Evolutionary conservation across 1,140 invertebrate genomes (phyloP), one percentile per base, ranked within the genome.

Genomic region (Drosophila yakuba): DNA sequence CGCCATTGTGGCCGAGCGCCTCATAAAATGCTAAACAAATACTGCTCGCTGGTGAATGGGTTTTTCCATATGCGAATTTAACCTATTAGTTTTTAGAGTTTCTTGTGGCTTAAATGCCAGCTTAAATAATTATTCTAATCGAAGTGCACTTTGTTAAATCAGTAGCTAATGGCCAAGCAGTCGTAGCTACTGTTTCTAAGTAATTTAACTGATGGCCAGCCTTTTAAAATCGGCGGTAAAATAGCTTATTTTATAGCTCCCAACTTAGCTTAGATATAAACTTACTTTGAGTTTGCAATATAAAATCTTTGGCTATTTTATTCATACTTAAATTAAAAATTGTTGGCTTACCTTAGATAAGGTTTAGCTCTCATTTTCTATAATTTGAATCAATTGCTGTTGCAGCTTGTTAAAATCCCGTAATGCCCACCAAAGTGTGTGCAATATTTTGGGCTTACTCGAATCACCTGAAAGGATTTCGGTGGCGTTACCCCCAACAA

Each of bases 381-480:
- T 12, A 1, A 35, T n/a, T 1, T 20, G 7, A 17, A 14, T 15
- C 11, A 2, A 25, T 25, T 0, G 25, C 25, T n/a, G 10, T 5
- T 35, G 25, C 36, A 43, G 11, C 50, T 36, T 36, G 25, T 62
- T 62, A 1, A 1, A 28, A 14, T 11, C 12, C n/a, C 17, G 12
- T 36, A 12, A 64, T 59, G 44, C 32, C 45, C 23, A 36, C 32
- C 44, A 64, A 66, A 20, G 10, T 14, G 32, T 20, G 12, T 44
- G 47, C 64, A 51, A 66, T 68, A 52, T 68, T 45, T 68, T 36
- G 47, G 60, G 38, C 51, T 68, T 68, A 54, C 20, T 12, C 23
- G 64, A 11, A 66, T 64, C 45, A 66, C 64, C 64, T 51, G 38
- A 64, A 52, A 36, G 60, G 64, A 35, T 68, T 68, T 52, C 20